Percentiles rank a stretch among this genome's conserved stretches.
Evolutionary conservation across 2,797 vertebrate species (phyloP).

Genomic region (Cheirogaleus major): DNA sequence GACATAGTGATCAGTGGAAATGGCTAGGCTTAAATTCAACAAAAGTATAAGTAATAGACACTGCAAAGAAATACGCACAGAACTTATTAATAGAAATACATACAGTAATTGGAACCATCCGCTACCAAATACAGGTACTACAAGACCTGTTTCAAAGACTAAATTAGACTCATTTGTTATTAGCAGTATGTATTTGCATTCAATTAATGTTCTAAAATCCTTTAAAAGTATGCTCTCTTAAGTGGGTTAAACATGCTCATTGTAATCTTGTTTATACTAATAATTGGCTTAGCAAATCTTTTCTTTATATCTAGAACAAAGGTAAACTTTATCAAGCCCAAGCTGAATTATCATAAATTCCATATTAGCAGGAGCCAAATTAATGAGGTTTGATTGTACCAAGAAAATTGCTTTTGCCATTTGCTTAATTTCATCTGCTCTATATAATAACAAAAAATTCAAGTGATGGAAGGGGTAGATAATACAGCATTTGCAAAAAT

Average conservation of each 20-base stretch:
- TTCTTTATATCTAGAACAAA: constrained; percentile 80
- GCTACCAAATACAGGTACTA: constrained; percentile 64
- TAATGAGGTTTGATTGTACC: constrained; percentile 78
- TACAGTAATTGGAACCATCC: constrained; percentile 73
- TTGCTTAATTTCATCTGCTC: constrained; percentile 68
- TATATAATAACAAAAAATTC: constrained; percentile 67
- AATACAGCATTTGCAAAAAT: constrained; percentile 67
- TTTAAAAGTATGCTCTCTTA: constrained; percentile 78
- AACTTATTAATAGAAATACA: constrained; percentile 60
- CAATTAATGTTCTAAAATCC: constrained; percentile 77
- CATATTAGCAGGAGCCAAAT: constrained; percentile 78
- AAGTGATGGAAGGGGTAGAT: constrained; percentile 59
- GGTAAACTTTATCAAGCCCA: constrained; percentile 77
- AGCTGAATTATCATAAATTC: constrained; percentile 80
- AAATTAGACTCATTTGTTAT: constrained; percentile 79
- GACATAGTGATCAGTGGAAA: background rate
- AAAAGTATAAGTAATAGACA: constrained; percentile 33
- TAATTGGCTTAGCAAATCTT: constrained; percentile 82
- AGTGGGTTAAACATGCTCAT: constrained; percentile 78
- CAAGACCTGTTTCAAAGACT: constrained; percentile 69
- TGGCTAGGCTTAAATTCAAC: constrained; percentile 36
- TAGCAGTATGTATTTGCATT: constrained; percentile 78
- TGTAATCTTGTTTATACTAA: constrained; percentile 82
- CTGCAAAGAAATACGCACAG: constrained; percentile 42
- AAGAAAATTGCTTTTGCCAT: constrained; percentile 75